phyloP scores from a whole-genome alignment of 2,797 vertebrate species.

The Poliocrania exsul region DNA sequence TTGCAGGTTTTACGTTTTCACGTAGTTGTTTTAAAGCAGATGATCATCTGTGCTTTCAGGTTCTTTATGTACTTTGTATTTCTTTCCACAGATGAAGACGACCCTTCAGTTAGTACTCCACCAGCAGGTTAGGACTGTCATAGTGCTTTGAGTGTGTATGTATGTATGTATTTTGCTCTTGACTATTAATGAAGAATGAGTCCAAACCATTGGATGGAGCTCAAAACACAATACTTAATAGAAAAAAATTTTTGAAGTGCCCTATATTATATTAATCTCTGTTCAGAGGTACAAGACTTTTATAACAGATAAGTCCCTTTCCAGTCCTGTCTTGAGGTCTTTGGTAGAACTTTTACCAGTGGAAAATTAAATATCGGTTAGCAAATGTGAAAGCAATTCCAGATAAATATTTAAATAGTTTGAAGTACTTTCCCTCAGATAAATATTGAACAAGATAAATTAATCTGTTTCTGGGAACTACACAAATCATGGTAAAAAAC shows the following conservation, averaged over 20 bases:
- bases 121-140: constrained; percentile 80
- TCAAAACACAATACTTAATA: not conserved
- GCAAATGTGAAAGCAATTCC: not conserved
- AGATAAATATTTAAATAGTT: not conserved
- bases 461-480: not conserved
- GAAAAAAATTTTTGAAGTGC: accelerated
- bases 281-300: not conserved
- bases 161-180: constrained; percentile 53
- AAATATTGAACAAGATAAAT: not conserved
- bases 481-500: not conserved
- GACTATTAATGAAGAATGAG: not conserved
- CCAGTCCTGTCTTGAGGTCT: not conserved
- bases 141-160: constrained; percentile 43
- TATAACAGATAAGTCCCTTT: not conserved
- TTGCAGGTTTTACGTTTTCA: constrained; percentile 73
- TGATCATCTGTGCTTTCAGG: constrained; percentile 19
- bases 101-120: constrained; percentile 73
- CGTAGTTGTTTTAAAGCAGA: constrained; percentile 56
- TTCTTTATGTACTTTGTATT: constrained; percentile 70
- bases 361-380: not conserved
- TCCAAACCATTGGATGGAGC: not conserved
- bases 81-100: constrained; percentile 85
- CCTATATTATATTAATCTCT: not conserved
- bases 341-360: not conserved
- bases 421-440: not conserved